A percentile compares a stretch with the other conserved stretches of the same genome.
Conservation (phyloP, 2,113 vertebrate species). For the Hippolais icterina region DNA sequence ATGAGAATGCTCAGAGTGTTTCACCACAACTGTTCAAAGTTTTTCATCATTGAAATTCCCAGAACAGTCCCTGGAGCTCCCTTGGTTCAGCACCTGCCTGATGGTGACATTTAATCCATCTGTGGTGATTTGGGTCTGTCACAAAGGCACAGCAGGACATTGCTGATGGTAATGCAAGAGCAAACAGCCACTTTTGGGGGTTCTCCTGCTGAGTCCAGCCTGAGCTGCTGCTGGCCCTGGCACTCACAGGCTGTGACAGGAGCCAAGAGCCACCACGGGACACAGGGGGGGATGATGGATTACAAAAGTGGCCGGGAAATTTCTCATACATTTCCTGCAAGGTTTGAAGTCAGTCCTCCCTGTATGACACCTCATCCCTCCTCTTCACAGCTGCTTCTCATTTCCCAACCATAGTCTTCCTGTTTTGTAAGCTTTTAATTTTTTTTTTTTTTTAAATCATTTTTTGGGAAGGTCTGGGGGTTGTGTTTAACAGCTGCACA, state of each 20-base stretch:
- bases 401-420: conserved; percentile 26
- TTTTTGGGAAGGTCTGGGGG: background rate
- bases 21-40: rapidly evolving
- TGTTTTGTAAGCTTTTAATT: background rate
- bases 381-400: conserved; percentile 63
- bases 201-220: background rate
- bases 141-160: rapidly evolving
- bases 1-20: rapidly evolving
- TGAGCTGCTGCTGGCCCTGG: background rate
- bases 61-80: rapidly evolving
- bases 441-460: background rate
- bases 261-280: background rate
- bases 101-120: rapidly evolving
- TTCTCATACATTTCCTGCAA: conserved; percentile 23
- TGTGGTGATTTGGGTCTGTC: rapidly evolving
- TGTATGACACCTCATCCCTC: background rate
- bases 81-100: background rate
- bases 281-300: background rate
- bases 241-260: background rate
- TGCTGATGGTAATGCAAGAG: rapidly evolving
- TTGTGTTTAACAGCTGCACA: conserved; percentile 20
- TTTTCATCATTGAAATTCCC: rapidly evolving
- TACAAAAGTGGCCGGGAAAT: background rate
- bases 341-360: background rate
- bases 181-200: background rate